Base-by-base conservation (phyloP, 2,113 vertebrate species). In the Azemiops feae region DNA sequence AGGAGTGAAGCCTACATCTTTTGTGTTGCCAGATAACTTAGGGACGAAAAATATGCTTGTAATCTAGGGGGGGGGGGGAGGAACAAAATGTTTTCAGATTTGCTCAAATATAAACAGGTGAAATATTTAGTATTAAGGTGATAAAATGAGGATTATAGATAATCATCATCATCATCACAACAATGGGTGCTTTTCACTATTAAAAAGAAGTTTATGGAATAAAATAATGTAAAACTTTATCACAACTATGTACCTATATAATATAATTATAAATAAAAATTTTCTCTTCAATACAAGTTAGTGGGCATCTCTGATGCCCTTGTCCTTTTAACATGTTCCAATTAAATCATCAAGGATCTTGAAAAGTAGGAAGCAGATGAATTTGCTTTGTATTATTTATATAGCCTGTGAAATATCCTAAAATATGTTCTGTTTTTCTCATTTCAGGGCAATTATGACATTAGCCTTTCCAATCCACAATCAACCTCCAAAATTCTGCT, bases 261-360 rank as follows among this genome's bases (percentile, higher is more conserved):
- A 30, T 69, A 11, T 74, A 74, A 10, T 47, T 52, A 90, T 23
- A 69, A 23, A 23, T 34, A 90, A 25, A 74, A 23, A 25, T 34
- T 57, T 89, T 57, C 47, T 34, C 30, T n/a, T 8, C 20, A 27
- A 53, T 39, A n/a, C 93, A 92, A 96, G 89, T 91, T 90, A 69
- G 57, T 14, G 47, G 8, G 47, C 9, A 95, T 94, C 96, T 95
- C 95, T 94, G 94, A 96, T 95, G 93, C 95, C 94, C 93, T 96
- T 95, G 92, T 95, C 94, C 95, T 90, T 94, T 94, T 93, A 91
- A 64, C n/a, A 81, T 50, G 95, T 94, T 87, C 94, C 93, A 94
- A 91, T 81, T 92, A 25, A 55, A 43, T 52, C 92, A 93, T 89
- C 91, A 87, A 93, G 47, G 9, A 95, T 87, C 91, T 94, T 92